phyloP scores from a whole-genome alignment of 2,888 invertebrate genomes.

The Koerneria pararmatus region DNA sequence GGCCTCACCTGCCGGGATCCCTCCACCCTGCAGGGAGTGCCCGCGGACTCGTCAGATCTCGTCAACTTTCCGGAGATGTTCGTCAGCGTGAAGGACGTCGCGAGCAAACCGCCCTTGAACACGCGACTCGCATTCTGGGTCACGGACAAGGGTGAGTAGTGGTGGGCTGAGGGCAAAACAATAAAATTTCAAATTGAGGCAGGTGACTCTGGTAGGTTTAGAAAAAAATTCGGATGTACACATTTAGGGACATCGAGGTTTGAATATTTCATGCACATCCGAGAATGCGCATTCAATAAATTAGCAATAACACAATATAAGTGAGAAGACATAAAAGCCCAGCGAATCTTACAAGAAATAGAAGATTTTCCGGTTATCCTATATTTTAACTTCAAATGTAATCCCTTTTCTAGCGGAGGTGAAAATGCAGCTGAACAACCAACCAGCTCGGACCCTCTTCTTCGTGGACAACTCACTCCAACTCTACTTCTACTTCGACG shows the following conservation, averaged over 20 bases:
- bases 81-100: conserved; percentile 91
- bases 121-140: conserved; percentile 54
- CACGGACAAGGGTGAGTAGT: conserved; percentile 43
- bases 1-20: conserved; percentile 95
- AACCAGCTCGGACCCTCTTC: conserved; percentile 78
- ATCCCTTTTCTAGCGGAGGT: conserved; percentile 64
- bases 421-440: conserved; percentile 75
- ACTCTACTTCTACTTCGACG: conserved; percentile 92
- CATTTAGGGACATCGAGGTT: not conserved
- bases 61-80: conserved; percentile 93
- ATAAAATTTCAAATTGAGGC: too few species aligned
- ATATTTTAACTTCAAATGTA: conserved; percentile 30
- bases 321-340: not conserved
- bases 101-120: conserved; percentile 69
- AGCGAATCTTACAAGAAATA: too few species aligned
- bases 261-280: not conserved
- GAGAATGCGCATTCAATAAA: not conserved
- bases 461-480: conserved; percentile 88
- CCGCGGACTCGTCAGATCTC: conserved; percentile 40
- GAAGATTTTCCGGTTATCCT: not conserved
- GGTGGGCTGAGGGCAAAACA: too few species aligned
- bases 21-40: conserved; percentile 65
- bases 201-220: too few species aligned
- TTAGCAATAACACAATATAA: conserved; percentile 8
- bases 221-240: too few species aligned